A percentile compares a stretch with the other conserved stretches of the same genome.
Conservation (phyloP, 2,113 vertebrate species). For the Catharus minimus region DNA sequence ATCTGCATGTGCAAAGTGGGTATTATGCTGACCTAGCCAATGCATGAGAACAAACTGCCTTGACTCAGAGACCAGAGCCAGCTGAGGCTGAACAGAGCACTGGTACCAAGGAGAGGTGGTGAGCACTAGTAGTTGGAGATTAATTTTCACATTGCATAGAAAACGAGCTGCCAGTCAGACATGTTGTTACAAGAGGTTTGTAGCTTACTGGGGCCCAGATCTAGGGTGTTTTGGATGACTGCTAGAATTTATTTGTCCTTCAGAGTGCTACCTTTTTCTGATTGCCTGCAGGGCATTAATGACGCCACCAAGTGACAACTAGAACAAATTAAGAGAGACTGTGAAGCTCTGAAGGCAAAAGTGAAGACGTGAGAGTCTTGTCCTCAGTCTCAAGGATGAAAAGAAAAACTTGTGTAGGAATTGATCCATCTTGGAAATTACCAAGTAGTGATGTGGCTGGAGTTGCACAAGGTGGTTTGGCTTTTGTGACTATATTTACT, state of each 20-base stretch:
- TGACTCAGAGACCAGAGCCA: background rate
- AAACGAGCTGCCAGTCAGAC: background rate
- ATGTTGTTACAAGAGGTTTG: background rate
- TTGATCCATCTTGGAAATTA: background rate
- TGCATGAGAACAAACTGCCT: background rate
- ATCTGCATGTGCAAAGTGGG: background rate
- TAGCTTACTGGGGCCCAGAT: background rate
- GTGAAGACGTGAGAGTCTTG: background rate
- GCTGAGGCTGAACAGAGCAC: background rate
- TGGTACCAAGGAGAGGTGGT: background rate
- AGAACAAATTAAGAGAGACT: background rate
- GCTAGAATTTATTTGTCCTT: background rate
- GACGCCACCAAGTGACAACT: fast-evolving
- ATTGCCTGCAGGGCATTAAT: background rate
- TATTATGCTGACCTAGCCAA: background rate
- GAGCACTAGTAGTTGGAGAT: background rate
- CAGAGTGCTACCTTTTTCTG: background rate
- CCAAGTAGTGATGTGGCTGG: background rate
- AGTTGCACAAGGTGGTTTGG: background rate
- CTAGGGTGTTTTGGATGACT: background rate
- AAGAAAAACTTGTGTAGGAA: background rate
- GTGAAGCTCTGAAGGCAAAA: background rate
- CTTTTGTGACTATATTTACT: background rate
- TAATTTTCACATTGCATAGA: background rate
- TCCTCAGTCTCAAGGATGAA: background rate